Evolutionary conservation across 2,797 vertebrate genomes (phyloP), one percentile per base, ranked within the genome.

Genomic region (Saxicola maurus): DNA sequence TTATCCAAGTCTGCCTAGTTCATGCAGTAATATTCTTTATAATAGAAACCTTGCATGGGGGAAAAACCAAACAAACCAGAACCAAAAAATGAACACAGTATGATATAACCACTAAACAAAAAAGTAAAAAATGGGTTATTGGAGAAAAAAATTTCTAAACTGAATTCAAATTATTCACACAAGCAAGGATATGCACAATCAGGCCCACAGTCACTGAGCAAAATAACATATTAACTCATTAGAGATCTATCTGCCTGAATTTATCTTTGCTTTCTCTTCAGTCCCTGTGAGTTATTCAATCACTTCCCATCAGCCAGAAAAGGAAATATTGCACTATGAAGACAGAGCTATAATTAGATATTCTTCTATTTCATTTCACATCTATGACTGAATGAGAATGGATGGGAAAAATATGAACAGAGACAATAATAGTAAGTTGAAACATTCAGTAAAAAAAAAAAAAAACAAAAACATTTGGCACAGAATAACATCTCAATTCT

Each of bases 401-500:
- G 80, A 89, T 51, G 62, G 78, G 40, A 19, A 90, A 90, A 94
- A 86, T 48, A 75, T 33, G 42, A 42, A 80, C 78, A 78, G 66
- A 60, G 90, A 89, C 83, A 93, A 83, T 69, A 92, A 91, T 4
- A 78, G 72, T 37, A 66, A 14, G 59, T n/a, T 67, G 67, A 53
- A 12, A 73, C 60, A 72, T 82, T 82, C 77, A 81, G 85, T 61
- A 90, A 92, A 91, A 78, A 92, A 85, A 72, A 5, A 38, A 17
- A 17, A 40, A 40, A 65, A 67, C 20, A 17, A 40, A 40, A 65
- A 67, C 20, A 89, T 35, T 90, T 87, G 76, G 79, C 87, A 82
- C 48, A 83, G 77, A 93, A 90, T 79, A 94, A 93, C 67, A 33
- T 95, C 94, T 95, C 96, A 86, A 52, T 84, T 96, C 93, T 91